phyloP scores from a whole-genome alignment of 2,113 vertebrate genomes.

The Antechinus stuartii region DNA sequence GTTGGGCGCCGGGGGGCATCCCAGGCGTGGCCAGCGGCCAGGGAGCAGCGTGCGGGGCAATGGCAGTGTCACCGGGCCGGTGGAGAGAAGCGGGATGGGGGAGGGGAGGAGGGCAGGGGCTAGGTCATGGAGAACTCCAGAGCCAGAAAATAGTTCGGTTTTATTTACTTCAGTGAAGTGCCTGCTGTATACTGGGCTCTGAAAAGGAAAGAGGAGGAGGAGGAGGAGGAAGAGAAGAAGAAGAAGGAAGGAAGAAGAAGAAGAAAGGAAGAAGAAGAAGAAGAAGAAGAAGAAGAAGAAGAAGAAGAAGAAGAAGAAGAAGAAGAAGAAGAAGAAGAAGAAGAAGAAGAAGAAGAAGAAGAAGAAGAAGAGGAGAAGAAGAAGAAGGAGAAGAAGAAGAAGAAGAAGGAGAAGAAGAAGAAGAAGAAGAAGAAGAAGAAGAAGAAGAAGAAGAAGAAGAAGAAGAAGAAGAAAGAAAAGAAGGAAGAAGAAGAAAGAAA shows the following conservation, averaged over 20 bases:
- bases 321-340: background rate
- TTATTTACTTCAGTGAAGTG: background rate
- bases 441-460: background rate
- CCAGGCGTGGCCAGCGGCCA: no score
- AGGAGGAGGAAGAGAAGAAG: no score
- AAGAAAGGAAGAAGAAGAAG: constrained; percentile 29
- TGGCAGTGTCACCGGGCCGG: background rate
- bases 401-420: background rate
- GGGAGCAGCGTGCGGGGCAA: no score
- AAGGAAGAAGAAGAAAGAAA: background rate
- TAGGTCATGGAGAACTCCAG: background rate
- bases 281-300: constrained; percentile 14
- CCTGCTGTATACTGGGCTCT: background rate
- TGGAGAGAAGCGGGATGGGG: no score
- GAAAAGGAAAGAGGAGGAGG: constrained; percentile 33
- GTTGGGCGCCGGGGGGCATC: no score
- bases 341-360: background rate
- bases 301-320: constrained; percentile 46
- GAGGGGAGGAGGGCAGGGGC: no score
- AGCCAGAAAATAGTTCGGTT: background rate
- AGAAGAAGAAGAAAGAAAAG: background rate
- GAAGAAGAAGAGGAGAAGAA: background rate
- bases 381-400: background rate
- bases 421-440: constrained; percentile 42
- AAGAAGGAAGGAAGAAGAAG: background rate